phyloP scores from a whole-genome alignment of 2,888 invertebrate genomes.

The Sarcophaga caerulescens region DNA sequence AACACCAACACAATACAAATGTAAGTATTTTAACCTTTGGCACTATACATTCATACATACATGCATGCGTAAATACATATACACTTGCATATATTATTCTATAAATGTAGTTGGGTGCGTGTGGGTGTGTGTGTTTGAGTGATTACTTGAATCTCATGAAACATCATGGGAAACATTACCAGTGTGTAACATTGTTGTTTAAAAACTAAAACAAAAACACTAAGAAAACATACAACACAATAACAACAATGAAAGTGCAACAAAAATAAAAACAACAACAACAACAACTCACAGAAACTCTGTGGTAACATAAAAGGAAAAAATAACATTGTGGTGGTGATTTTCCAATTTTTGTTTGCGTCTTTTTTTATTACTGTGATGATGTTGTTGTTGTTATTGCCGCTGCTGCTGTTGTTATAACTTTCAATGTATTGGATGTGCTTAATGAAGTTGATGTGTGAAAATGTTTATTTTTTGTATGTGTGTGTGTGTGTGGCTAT shows the following conservation, averaged over 20 bases:
- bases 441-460: conserved; percentile 64
- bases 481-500: background rate
- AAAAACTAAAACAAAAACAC: too few species aligned
- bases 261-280: background rate
- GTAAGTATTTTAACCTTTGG: background rate
- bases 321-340: conserved; percentile 28
- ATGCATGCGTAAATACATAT: too few species aligned
- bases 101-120: background rate
- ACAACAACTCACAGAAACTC: conserved; percentile 9
- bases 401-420: conserved; percentile 16
- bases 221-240: conserved; percentile 35
- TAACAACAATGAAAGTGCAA: conserved; percentile 16
- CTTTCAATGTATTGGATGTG: conserved; percentile 34
- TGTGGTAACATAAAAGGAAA: conserved; percentile 26
- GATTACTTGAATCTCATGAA: background rate
- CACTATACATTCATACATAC: too few species aligned
- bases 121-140: conserved; percentile 5
- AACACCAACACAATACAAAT: background rate
- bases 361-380: background rate
- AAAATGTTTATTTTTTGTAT: conserved; percentile 28
- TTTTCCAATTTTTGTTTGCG: background rate
- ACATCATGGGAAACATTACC: conserved; percentile 19
- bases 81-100: background rate
- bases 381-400: background rate
- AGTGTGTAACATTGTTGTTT: conserved; percentile 30